phyloP scores from a whole-genome alignment of 2,113 vertebrate genomes.

The Lichenostomus cassidix region DNA sequence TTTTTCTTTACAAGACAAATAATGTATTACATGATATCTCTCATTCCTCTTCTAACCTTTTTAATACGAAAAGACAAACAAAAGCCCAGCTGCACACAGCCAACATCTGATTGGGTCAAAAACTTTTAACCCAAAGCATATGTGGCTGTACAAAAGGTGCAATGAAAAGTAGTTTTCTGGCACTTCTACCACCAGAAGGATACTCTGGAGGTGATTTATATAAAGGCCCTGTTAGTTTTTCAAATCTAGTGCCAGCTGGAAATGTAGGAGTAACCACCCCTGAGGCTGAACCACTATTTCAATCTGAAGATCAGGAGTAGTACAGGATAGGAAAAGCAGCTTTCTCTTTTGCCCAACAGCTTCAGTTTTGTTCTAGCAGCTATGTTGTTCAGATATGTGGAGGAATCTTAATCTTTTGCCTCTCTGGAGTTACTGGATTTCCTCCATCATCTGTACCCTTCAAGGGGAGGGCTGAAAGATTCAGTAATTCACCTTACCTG shows the following conservation, averaged over 20 bases:
- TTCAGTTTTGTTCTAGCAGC: not conserved
- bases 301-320: not conserved
- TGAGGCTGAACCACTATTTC: not conserved
- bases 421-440: not conserved
- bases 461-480: not conserved
- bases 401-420: not conserved
- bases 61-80: slow-evolving; percentile 12
- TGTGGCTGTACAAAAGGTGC: not conserved
- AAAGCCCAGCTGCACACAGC: not conserved
- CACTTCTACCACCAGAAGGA: not conserved
- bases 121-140: not conserved
- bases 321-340: not conserved
- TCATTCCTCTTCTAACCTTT: not conserved
- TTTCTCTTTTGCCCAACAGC: not conserved
- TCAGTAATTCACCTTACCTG: not conserved
- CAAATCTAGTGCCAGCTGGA: not conserved
- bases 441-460: not conserved
- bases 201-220: not conserved
- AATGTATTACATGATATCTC: not conserved
- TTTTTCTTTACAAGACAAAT: slow-evolving; percentile 6
- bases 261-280: not conserved
- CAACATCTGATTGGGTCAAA: not conserved
- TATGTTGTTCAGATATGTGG: not conserved
- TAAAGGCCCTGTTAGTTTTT: not conserved
- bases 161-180: not conserved